Percentiles rank a stretch among this genome's conserved stretches.
Evolutionary conservation across 2,797 vertebrate species (phyloP).

Genomic region (Liasis olivaceus): DNA sequence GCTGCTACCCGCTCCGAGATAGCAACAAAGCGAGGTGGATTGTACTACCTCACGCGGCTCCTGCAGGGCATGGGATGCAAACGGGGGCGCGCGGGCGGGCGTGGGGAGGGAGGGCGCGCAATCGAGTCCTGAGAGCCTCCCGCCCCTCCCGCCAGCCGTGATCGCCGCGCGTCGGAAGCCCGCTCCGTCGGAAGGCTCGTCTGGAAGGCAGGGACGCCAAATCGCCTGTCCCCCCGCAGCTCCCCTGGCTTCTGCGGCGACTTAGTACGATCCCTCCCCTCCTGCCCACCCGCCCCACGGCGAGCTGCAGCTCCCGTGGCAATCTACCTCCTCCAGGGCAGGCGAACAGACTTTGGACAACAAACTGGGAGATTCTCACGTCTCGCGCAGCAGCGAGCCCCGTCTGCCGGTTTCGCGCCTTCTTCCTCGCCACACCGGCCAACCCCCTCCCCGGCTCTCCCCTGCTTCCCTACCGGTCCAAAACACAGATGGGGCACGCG

Average conservation of each 20-base stretch:
- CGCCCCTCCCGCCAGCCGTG: too few relatives aligned
- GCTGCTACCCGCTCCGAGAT: background rate
- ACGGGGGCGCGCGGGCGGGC: background rate
- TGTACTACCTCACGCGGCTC: background rate
- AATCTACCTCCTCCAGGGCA: background rate
- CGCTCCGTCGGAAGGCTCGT: too few relatives aligned
- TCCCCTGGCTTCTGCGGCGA: conserved; percentile 29
- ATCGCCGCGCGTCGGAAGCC: background rate
- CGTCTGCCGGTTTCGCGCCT: background rate
- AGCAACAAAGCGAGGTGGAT: background rate
- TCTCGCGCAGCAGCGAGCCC: background rate
- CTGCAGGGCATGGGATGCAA: background rate
- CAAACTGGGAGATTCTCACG: background rate
- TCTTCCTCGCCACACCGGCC: background rate
- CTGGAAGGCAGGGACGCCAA: background rate
- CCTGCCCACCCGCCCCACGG: background rate
- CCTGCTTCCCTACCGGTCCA: conserved; percentile 26
- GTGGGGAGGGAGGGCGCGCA: too few relatives aligned
- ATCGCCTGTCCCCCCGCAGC: background rate
- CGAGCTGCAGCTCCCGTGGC: conserved; percentile 13
- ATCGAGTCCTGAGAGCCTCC: too few relatives aligned
- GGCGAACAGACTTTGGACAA: background rate
- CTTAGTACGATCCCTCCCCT: conserved; percentile 28
- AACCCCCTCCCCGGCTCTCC: background rate
- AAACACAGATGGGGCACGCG: conserved; percentile 47